phyloP scores from a whole-genome alignment of 2,888 invertebrate genomes.

The Hoplodrina ambigua region DNA sequence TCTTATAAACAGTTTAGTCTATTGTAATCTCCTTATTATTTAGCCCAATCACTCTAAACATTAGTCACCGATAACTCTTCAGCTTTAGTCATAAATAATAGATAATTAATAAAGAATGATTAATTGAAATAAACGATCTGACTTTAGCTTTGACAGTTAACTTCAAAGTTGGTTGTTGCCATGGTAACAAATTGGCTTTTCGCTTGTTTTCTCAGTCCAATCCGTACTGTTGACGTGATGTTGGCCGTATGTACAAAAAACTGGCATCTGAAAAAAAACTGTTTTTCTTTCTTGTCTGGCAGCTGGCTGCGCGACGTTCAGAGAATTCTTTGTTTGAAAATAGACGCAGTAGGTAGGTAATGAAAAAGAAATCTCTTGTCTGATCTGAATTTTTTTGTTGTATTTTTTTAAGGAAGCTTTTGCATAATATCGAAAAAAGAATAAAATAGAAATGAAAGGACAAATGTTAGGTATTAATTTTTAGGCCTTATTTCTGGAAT shows the following conservation, averaged over 20 bases:
- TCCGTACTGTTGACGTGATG: not conserved
- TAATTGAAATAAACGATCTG: too few relatives aligned
- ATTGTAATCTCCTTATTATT: not conserved
- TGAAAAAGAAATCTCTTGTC: too few relatives aligned
- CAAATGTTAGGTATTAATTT: too few relatives aligned
- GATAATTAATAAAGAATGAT: too few relatives aligned
- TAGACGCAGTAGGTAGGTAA: constrained; percentile 8
- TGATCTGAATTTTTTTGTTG: too few relatives aligned
- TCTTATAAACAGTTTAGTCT: not conserved
- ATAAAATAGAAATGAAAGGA: too few relatives aligned
- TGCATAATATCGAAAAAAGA: too few relatives aligned
- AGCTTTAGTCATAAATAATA: too few relatives aligned
- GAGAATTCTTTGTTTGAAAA: constrained; percentile 37
- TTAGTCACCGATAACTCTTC: not conserved
- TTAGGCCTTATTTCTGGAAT: not conserved
- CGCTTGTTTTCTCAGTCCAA: not conserved
- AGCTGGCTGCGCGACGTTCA: constrained; percentile 13
- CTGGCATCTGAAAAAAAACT: constrained; percentile 17
- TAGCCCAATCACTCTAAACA: not conserved
- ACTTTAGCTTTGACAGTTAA: too few relatives aligned
- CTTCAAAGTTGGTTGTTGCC: not conserved
- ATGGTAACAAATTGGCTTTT: not conserved
- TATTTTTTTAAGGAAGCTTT: too few relatives aligned
- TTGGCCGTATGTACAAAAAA: constrained; percentile 15
- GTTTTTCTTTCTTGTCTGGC: constrained; percentile 40